phyloP scores from a whole-genome alignment of 2,888 invertebrate genomes.

The Drosophila bunnanda region DNA sequence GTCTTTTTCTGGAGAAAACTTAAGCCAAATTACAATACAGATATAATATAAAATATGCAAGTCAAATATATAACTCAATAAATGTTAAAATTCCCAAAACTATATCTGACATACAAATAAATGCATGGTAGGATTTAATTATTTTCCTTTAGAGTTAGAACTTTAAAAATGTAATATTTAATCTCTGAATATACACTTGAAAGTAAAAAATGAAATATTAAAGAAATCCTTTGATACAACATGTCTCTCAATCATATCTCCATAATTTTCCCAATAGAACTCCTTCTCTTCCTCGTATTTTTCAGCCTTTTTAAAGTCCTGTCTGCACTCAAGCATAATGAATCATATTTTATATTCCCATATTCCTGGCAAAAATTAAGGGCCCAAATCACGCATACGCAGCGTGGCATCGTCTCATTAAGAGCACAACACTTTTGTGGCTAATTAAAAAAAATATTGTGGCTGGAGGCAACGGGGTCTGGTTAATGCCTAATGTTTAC shows the following conservation, averaged over 20 bases:
- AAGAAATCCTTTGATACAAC: no score
- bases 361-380: background rate
- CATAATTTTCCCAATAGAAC: background rate
- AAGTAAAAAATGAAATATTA: background rate
- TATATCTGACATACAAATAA: background rate
- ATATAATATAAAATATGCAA: background rate
- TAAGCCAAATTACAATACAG: background rate
- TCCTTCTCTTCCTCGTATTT: background rate
- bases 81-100: background rate
- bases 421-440: constrained; percentile 25
- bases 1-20: background rate
- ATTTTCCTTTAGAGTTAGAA: background rate
- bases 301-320: background rate
- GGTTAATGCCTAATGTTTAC: constrained; percentile 4
- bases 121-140: background rate
- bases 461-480: background rate
- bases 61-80: background rate
- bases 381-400: constrained; percentile 26
- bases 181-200: background rate
- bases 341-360: background rate
- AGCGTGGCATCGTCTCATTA: constrained; percentile 24
- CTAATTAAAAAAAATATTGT: constrained; percentile 32
- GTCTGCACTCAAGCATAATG: background rate
- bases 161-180: no score
- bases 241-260: background rate